These are phyloP conservation scores for Ostrea edulis DNA, from an alignment of 1,140 invertebrate genomes.

Conservation along the genomic window DNA sequence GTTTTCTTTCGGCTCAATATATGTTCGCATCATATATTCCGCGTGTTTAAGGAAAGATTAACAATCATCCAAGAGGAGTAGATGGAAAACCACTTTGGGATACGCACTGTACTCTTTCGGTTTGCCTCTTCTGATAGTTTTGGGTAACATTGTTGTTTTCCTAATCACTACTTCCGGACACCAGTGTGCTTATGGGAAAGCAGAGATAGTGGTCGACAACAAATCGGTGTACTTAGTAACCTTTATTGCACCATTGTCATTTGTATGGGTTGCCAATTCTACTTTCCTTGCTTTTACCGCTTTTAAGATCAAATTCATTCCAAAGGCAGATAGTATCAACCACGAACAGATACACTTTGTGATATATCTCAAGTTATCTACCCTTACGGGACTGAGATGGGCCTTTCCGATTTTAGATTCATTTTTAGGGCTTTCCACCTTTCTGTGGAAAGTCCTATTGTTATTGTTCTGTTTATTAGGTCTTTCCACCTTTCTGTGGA, in stretches of 20 bases:
- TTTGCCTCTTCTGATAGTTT: background rate
- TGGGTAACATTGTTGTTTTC: background rate
- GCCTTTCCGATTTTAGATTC: slow-evolving; percentile 1
- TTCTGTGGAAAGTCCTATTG: no score
- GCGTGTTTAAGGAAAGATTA: background rate
- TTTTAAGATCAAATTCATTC: background rate
- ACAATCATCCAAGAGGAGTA: background rate
- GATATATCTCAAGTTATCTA: background rate
- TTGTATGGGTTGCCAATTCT: background rate
- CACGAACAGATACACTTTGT: background rate
- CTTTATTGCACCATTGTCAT: background rate
- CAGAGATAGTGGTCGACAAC: background rate
- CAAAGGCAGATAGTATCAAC: background rate
- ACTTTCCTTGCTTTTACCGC: background rate
- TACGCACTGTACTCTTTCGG: background rate
- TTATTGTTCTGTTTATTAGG: no score
- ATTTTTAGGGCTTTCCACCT: background rate
- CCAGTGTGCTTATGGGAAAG: background rate
- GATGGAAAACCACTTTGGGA: background rate
- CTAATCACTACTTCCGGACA: background rate
- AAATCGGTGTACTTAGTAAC: background rate
- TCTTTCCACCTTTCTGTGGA: no score
- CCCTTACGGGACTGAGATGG: background rate
- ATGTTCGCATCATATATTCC: background rate
- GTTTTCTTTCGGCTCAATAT: background rate